Percentiles rank a stretch among this genome's conserved stretches.
phyloP scores from a whole-genome alignment of 2,888 invertebrate species.

The Platycnemis pennipes region DNA sequence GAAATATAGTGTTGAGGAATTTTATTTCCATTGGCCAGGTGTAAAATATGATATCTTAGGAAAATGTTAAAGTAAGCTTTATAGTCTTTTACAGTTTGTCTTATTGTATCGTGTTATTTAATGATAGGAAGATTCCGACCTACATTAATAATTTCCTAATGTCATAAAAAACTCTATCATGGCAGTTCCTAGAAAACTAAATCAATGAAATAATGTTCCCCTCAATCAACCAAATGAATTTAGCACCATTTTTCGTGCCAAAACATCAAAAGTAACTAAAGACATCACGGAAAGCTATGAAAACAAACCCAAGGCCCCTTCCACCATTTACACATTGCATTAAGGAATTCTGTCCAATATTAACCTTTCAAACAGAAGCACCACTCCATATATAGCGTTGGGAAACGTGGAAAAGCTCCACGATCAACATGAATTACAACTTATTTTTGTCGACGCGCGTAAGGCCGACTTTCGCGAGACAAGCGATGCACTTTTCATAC shows the following conservation, averaged over 20 bases:
- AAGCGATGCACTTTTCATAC: not conserved
- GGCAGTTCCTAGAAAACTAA: not conserved
- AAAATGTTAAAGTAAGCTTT: not conserved
- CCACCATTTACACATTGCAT: not conserved
- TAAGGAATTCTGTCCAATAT: not conserved
- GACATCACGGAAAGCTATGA: not conserved
- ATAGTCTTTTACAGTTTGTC: too few species aligned
- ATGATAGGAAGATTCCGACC: not conserved
- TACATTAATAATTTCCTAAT: not conserved
- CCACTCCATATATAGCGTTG: not conserved
- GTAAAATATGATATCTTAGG: not conserved
- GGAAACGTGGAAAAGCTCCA: not conserved
- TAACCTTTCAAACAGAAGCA: slow-evolving; percentile 18
- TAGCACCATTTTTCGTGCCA: not conserved
- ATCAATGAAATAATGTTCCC: not conserved
- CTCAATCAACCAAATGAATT: not conserved
- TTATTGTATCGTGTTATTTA: too few species aligned
- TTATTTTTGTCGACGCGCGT: not conserved
- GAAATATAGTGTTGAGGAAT: too few species aligned
- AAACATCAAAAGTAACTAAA: not conserved
- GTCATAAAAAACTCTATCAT: not conserved
- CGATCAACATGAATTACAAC: not conserved
- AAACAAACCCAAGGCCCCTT: not conserved
- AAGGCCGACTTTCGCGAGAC: not conserved
- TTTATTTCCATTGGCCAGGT: too few species aligned